Percentiles rank a stretch among this genome's conserved stretches.
phyloP scores from a whole-genome alignment of 2,797 vertebrate species.

The Pseudomugil gertrudae region DNA sequence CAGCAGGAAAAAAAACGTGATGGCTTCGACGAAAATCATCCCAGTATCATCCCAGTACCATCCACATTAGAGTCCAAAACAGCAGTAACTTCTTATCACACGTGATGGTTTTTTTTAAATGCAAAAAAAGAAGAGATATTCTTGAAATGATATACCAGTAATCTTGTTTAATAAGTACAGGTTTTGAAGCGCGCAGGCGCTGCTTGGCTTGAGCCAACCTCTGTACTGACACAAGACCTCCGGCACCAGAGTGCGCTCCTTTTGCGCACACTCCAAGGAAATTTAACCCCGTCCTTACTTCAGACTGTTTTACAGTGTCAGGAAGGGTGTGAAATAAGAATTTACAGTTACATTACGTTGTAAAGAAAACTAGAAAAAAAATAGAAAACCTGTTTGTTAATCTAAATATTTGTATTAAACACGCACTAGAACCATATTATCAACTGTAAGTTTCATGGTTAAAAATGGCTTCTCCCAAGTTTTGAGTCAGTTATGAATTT shows the following conservation, averaged over 20 bases:
- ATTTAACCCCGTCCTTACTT: slow-evolving; percentile 57
- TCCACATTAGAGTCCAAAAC: slow-evolving; percentile 45
- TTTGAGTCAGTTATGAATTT: no score
- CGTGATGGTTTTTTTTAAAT: no score
- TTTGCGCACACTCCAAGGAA: slow-evolving; percentile 56
- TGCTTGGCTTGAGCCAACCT: slow-evolving; percentile 59
- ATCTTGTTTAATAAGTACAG: background rate
- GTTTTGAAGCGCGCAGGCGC: slow-evolving; percentile 45
- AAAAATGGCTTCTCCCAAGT: no score
- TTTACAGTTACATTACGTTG: background rate
- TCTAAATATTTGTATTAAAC: no score
- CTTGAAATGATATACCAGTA: no score
- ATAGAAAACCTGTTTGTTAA: no score
- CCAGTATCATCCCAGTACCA: slow-evolving; percentile 52
- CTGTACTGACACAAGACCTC: slow-evolving; percentile 63
- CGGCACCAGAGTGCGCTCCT: slow-evolving; percentile 47
- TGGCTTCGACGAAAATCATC: slow-evolving; percentile 39
- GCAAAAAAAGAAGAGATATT: no score
- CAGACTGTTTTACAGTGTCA: slow-evolving; percentile 3
- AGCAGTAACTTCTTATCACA: slow-evolving; percentile 7
- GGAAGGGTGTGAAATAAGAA: background rate
- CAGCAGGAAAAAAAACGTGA: slow-evolving; percentile 38
- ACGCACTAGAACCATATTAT: no score
- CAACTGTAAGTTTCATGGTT: no score
- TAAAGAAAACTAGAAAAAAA: background rate